Evolutionary conservation across 1,140 invertebrate species (phyloP).

Genomic region (Micrasema longulum): DNA sequence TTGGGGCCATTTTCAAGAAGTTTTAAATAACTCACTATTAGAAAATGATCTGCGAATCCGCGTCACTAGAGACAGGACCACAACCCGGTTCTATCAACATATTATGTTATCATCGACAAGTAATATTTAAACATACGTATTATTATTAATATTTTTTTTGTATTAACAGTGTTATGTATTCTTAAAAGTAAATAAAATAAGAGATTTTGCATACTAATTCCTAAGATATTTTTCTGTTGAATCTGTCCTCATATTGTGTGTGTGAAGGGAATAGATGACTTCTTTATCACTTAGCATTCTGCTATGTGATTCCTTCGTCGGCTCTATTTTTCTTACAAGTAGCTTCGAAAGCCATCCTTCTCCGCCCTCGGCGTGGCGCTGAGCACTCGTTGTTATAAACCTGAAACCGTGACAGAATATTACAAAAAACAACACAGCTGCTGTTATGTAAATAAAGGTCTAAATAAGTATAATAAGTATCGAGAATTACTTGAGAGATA

Average conservation of each 20-base stretch:
- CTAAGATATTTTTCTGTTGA: constrained; percentile 86
- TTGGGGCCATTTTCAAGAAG: no score
- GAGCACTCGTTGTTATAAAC: constrained; percentile 60
- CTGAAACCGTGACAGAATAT: constrained; percentile 26
- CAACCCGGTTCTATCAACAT: no score
- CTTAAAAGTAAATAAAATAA: no score
- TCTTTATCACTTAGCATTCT: constrained; percentile 95
- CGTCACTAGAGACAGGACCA: no score
- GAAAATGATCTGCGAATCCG: no score
- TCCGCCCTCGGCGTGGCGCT: constrained; percentile 65
- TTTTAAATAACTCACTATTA: no score
- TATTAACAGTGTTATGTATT: no score
- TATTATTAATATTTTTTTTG: no score
- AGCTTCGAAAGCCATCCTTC: constrained; percentile 93
- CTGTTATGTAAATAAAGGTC: constrained; percentile 21
- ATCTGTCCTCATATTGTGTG: constrained; percentile 93
- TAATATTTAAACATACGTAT: no score
- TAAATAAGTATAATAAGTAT: no score
- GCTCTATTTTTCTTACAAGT: constrained; percentile 90
- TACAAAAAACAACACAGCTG: constrained; percentile 1
- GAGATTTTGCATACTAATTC: constrained; percentile 83
- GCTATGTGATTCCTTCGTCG: constrained; percentile 95
- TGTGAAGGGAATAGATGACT: constrained; percentile 93
- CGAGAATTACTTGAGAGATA: not conserved
- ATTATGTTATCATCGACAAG: no score